phyloP scores from a whole-genome alignment of 2,888 invertebrate genomes.

The Pyrochroa serraticornis region DNA sequence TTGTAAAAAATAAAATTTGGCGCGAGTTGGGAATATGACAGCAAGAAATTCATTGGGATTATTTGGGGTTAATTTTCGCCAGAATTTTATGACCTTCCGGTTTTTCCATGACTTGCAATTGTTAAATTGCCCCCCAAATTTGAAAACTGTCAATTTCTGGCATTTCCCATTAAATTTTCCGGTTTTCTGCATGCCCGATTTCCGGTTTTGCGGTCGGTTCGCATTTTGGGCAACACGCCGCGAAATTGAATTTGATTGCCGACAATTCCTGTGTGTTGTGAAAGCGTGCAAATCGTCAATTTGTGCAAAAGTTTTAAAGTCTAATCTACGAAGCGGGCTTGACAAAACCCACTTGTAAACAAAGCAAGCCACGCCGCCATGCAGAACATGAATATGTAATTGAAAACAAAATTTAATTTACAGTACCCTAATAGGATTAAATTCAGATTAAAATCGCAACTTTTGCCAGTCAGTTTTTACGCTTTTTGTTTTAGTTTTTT shows the following conservation, averaged over 20 bases:
- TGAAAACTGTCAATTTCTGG: no score
- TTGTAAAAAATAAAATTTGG: no score
- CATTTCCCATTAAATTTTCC: no score
- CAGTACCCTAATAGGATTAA: constrained; percentile 43
- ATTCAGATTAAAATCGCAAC: constrained; percentile 43
- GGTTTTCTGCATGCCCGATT: no score
- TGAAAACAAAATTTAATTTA: constrained; percentile 46
- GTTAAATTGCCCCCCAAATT: no score
- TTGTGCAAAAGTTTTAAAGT: constrained; percentile 10
- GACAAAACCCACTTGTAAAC: constrained; percentile 33
- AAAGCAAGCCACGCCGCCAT: constrained; percentile 34
- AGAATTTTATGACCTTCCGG: no score
- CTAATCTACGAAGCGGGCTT: background rate
- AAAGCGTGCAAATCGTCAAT: constrained; percentile 18
- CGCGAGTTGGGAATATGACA: no score
- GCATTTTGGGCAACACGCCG: no score
- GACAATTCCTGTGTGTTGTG: background rate
- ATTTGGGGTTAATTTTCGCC: no score
- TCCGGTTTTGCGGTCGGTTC: no score
- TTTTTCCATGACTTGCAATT: no score
- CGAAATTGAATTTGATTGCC: constrained; percentile 12
- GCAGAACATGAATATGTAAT: constrained; percentile 46
- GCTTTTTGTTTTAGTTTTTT: background rate
- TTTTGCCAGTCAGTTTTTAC: constrained; percentile 32
- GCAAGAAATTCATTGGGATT: no score